Conservation (phyloP, 2,797 vertebrate species). For the Florisuga fusca region DNA sequence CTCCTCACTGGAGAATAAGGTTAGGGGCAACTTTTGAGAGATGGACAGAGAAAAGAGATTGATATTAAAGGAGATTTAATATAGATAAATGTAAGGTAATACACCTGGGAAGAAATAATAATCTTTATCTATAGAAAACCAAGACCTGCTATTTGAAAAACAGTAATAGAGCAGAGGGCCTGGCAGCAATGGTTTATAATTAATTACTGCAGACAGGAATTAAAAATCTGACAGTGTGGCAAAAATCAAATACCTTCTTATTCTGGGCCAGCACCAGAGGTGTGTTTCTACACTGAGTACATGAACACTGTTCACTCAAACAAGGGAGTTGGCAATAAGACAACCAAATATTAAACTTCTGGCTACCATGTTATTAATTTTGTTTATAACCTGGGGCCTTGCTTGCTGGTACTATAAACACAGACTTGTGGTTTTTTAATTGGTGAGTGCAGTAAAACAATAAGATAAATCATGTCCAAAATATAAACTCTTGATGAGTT, state of each 20-base stretch:
- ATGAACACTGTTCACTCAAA: neutral
- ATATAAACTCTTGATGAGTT: neutral
- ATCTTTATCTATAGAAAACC: conserved; percentile 21
- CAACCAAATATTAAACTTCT: neutral
- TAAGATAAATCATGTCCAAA: neutral
- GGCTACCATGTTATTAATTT: neutral
- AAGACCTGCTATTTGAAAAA: conserved; percentile 57
- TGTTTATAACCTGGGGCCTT: neutral
- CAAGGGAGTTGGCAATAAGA: neutral
- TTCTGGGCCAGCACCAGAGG: neutral
- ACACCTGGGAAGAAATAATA: conserved; percentile 61
- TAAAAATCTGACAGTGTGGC: neutral
- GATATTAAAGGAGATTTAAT: conserved; percentile 70
- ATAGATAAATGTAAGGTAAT: conserved; percentile 72
- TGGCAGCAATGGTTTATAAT: conserved; percentile 2
- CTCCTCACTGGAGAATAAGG: conserved; percentile 59
- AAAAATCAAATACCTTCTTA: conserved; percentile 7
- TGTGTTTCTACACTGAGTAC: neutral
- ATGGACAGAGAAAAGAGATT: conserved; percentile 46
- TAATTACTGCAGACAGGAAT: conserved; percentile 42
- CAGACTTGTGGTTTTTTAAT: neutral
- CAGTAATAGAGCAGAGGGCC: neutral
- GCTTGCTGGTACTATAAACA: neutral
- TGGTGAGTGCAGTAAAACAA: neutral
- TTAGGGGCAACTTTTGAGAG: conserved; percentile 47